A percentile compares a stretch with the other conserved stretches of the same genome.
phyloP scores from a whole-genome alignment of 1,140 invertebrate genomes.

The Euwallacea fornicatus region DNA sequence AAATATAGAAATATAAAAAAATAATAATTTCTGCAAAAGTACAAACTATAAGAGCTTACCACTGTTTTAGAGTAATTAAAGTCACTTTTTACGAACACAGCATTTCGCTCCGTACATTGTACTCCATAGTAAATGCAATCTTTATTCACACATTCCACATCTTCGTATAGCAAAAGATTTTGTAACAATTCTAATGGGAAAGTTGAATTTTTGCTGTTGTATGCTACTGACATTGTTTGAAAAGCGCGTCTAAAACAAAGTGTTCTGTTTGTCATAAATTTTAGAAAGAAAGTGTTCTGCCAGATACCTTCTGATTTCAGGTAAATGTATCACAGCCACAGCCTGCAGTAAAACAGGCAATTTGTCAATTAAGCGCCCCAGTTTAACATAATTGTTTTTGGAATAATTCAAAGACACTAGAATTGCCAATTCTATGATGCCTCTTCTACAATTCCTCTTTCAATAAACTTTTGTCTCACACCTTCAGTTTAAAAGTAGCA shows the following conservation, averaged over 20 bases:
- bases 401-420: conserved; percentile 57
- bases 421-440: conserved; percentile 35
- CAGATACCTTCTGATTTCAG: conserved; percentile 56
- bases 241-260: conserved; percentile 54
- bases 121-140: conserved; percentile 42
- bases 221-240: conserved; percentile 58
- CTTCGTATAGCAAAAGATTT: conserved; percentile 50
- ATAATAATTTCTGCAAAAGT: too few species aligned
- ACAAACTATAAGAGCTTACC: conserved; percentile 25
- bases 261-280: conserved; percentile 10
- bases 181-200: conserved; percentile 53
- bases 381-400: conserved; percentile 58
- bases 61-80: conserved; percentile 25
- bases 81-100: conserved; percentile 37
- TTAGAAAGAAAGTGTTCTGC: conserved; percentile 30
- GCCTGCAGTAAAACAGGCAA: conserved; percentile 57
- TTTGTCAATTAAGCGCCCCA: conserved; percentile 53
- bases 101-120: conserved; percentile 19
- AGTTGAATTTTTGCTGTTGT: conserved; percentile 57
- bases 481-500: too few species aligned
- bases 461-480: too few species aligned
- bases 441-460: conserved; percentile 37
- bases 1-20: too few species aligned
- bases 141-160: conserved; percentile 37
- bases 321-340: conserved; percentile 55